These are phyloP conservation scores for Hypsibius dujardini DNA, from an alignment of 1,140 invertebrate genomes.

Conservation along the genomic window DNA sequence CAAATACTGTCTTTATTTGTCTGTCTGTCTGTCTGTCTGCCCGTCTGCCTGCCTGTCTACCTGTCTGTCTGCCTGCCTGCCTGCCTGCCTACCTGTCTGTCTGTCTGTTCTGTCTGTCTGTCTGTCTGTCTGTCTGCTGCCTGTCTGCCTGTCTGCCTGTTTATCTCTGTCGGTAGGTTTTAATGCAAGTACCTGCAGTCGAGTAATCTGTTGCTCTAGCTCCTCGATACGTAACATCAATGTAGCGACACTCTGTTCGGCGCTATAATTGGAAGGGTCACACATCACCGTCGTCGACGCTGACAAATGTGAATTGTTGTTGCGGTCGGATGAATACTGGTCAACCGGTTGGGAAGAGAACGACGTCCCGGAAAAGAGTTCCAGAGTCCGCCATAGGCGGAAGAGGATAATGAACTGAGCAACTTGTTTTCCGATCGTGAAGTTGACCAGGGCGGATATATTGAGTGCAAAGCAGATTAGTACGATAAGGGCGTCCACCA, in stretches of 20 bases:
- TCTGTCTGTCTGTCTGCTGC: too few species aligned
- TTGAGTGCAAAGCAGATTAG: background rate
- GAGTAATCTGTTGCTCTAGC: background rate
- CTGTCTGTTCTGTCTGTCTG: too few species aligned
- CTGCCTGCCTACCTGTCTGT: too few species aligned
- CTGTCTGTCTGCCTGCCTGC: too few species aligned
- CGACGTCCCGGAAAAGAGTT: background rate
- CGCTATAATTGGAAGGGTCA: background rate
- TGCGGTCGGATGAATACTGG: background rate
- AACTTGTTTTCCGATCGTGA: background rate
- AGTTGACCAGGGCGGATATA: background rate
- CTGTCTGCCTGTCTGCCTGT: too few species aligned
- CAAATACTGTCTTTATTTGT: too few species aligned
- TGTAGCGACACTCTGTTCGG: slow-evolving; percentile 3
- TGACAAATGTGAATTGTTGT: background rate
- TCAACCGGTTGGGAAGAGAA: background rate
- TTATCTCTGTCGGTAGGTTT: too few species aligned
- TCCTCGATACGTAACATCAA: background rate
- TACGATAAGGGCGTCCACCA: background rate
- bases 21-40: too few species aligned
- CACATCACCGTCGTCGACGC: background rate
- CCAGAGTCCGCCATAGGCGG: background rate
- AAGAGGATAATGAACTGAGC: background rate
- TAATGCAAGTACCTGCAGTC: background rate
- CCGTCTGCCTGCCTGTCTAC: too few species aligned